Base-by-base conservation (phyloP, 2,888 invertebrate genomes). In the Tineola bisselliella region DNA sequence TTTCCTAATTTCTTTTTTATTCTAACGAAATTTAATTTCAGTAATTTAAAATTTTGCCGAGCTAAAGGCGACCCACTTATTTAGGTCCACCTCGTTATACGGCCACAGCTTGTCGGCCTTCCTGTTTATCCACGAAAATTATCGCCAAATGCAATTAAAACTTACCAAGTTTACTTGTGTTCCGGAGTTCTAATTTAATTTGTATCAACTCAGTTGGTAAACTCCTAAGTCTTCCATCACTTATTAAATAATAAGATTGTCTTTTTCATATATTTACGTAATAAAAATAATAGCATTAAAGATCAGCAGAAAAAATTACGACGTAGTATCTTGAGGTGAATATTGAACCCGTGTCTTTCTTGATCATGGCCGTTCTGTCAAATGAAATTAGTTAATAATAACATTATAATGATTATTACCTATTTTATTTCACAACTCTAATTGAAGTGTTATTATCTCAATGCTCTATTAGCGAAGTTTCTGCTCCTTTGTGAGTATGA, bases 111-210 rank as follows among this genome's bases (percentile, higher is more conserved):
- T 31, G 58, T 58, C 33, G 58, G 17, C 58, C 54, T 18, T 25
- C 58, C 58, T 58, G 15, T 58, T 56, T 58, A 58, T 58, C 17
- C 58, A 15, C 33, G 33, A 33, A 58, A 58, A 58, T 58, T 58
- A 58, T 56, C 56, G 25, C 56, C 4, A 56, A 56, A 56, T 58
- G 58, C 33, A 58, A 58, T 58, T 58, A 31, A 58, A 58, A 58
- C 58, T 58, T 58, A 13, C 19, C 31, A 33, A 58, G 58, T 58
- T 58, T 58, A 58, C 13, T 58, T 58, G 58, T 58, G 58, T 33
- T 58, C 33, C 4, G 25, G 15, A 58, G 15, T 25, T 31, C 15
- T 58, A 58, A 58, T 58, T 33, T 11, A 31, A 56, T 56, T 58
- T 58, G 33, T 58, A 33, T 13, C 58, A 31, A 4, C 33, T 33